These are phyloP conservation scores for Drosophila niveifrons DNA, from an alignment of 2,888 invertebrate species.

Conservation along the genomic window DNA sequence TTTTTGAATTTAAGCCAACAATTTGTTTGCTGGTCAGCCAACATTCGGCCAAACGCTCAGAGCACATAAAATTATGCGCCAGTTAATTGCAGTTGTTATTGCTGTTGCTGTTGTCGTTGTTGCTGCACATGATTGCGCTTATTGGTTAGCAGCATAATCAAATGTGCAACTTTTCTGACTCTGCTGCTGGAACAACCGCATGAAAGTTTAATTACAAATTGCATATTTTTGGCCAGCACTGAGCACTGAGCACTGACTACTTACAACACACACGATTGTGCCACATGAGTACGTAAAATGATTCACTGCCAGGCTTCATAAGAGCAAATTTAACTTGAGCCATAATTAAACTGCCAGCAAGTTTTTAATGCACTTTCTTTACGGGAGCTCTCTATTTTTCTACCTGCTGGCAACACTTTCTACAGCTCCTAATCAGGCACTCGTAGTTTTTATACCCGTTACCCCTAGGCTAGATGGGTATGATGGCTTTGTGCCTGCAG, in stretches of 20 bases:
- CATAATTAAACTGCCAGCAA: constrained; percentile 68
- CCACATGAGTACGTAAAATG: constrained; percentile 26
- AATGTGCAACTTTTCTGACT: constrained; percentile 70
- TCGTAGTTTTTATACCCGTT: background rate
- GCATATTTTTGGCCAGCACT: constrained; percentile 41
- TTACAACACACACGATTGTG: background rate
- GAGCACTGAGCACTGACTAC: constrained; percentile 30
- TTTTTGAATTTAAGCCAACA: constrained; percentile 79
- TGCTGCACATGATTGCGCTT: constrained; percentile 63
- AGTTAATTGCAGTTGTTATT: constrained; percentile 73
- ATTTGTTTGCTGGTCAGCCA: constrained; percentile 77
- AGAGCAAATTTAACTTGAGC: constrained; percentile 59
- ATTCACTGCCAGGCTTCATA: constrained; percentile 20
- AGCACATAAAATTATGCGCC: constrained; percentile 55
- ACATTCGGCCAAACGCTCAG: constrained; percentile 40
- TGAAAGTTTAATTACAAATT: constrained; percentile 71
- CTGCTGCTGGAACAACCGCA: constrained; percentile 43
- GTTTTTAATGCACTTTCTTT: constrained; percentile 40
- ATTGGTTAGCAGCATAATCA: constrained; percentile 77
- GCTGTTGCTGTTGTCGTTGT: constrained; percentile 41
- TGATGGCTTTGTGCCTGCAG: too few relatives aligned
- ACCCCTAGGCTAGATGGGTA: too few relatives aligned
- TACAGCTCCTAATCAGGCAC: constrained; percentile 61
- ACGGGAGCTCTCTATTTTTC: constrained; percentile 3
- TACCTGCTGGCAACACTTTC: constrained; percentile 14